These are phyloP conservation scores for Lepilemur ruficaudatus DNA, from an alignment of 2,797 vertebrate genomes.

Conservation along the genomic window DNA sequence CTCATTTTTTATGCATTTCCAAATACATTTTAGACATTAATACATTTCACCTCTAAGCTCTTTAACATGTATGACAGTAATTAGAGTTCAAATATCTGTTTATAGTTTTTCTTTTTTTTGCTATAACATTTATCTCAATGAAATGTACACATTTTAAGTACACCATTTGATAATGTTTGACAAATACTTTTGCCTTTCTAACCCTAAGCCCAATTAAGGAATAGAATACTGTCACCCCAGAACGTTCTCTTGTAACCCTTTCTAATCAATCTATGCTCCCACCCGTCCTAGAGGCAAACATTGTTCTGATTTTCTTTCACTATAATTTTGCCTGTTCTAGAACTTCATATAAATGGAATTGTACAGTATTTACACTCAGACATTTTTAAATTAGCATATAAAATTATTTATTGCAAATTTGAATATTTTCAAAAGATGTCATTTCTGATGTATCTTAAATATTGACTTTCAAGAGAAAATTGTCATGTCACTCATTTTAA, in stretches of 20 bases:
- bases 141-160: slow-evolving; percentile 5
- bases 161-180: background rate
- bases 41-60: background rate
- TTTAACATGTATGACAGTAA: background rate
- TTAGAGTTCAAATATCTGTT: slow-evolving; percentile 12
- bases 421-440: background rate
- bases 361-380: background rate
- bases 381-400: background rate
- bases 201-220: background rate
- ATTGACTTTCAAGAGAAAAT: slow-evolving; percentile 15
- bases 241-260: background rate
- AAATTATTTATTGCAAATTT: slow-evolving; percentile 20
- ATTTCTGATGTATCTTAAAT: background rate
- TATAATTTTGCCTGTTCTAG: background rate
- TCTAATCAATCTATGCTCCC: too few species aligned
- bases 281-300: background rate
- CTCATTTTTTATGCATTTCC: slow-evolving; percentile 22
- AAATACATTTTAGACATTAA: background rate
- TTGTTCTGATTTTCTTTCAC: background rate
- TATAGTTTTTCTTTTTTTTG: background rate
- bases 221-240: background rate
- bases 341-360: background rate
- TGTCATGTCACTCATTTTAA: background rate
- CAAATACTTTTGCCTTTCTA: background rate
- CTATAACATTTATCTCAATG: slow-evolving; percentile 11